These are phyloP conservation scores for Drosophila serrata DNA, from an alignment of 1,140 invertebrate genomes.

Conservation along the genomic window DNA sequence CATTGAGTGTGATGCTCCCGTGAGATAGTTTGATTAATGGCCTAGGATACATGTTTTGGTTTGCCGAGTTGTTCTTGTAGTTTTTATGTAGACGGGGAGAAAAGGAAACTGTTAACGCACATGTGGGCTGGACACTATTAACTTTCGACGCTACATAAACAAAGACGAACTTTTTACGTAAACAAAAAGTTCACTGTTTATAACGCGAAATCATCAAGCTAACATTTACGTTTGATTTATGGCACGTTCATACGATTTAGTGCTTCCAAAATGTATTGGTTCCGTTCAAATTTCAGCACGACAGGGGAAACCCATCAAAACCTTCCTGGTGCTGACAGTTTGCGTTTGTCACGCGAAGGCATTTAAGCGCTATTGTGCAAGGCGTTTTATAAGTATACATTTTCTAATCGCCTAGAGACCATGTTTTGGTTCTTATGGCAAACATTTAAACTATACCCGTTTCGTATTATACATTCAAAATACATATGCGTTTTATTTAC, in stretches of 20 bases:
- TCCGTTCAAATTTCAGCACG: constrained; percentile 63
- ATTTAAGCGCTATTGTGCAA: constrained; percentile 55
- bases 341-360: constrained; percentile 78
- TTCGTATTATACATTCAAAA: neutral
- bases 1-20: constrained; percentile 72
- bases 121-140: constrained; percentile 72
- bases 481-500: neutral
- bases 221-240: constrained; percentile 77
- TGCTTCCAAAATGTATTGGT: constrained; percentile 72
- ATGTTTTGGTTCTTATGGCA: constrained; percentile 35
- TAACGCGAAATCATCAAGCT: constrained; percentile 82
- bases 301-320: constrained; percentile 6
- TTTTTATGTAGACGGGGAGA: constrained; percentile 43
- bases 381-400: constrained; percentile 68
- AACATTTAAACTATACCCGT: neutral
- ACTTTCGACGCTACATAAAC: constrained; percentile 62
- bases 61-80: constrained; percentile 54
- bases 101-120: constrained; percentile 67
- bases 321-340: constrained; percentile 61
- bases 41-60: constrained; percentile 59
- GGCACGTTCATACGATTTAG: constrained; percentile 53
- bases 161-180: constrained; percentile 54
- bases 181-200: constrained; percentile 64
- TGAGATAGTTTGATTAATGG: constrained; percentile 84
- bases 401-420: constrained; percentile 50